These are phyloP conservation scores for Drosophila eohydei DNA, from an alignment of 2,888 invertebrate genomes.

Conservation along the genomic window DNA sequence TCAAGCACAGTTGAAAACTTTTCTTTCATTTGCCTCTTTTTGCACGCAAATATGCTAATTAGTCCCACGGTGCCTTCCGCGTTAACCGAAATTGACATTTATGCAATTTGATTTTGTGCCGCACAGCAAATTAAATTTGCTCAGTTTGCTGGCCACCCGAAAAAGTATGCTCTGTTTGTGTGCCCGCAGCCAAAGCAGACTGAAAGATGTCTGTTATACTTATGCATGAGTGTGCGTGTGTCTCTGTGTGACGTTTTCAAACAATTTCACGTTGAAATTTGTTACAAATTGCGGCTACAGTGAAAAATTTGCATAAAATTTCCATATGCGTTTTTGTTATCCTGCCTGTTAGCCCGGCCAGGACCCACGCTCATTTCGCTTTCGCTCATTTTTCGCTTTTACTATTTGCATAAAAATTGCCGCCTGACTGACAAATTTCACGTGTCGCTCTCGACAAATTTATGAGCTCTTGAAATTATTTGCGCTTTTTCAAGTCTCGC, in stretches of 20 bases:
- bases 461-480: slow-evolving; percentile 60
- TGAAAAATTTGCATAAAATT: slow-evolving; percentile 73
- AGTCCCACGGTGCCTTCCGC: slow-evolving; percentile 1
- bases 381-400: slow-evolving; percentile 47
- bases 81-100: slow-evolving; percentile 71
- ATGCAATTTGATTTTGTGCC: slow-evolving; percentile 75
- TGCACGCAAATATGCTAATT: not conserved
- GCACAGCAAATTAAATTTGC: slow-evolving; percentile 77
- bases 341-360: slow-evolving; percentile 16
- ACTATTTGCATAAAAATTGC: slow-evolving; percentile 63
- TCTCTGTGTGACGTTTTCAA: slow-evolving; percentile 50
- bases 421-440: slow-evolving; percentile 62
- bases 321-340: slow-evolving; percentile 74
- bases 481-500: slow-evolving; percentile 39
- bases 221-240: slow-evolving; percentile 7
- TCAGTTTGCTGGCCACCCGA: slow-evolving; percentile 40
- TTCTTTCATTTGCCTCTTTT: not conserved
- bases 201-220: slow-evolving; percentile 32
- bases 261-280: slow-evolving; percentile 72
- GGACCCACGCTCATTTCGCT: slow-evolving; percentile 38
- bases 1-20: not conserved
- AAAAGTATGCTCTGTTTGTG: slow-evolving; percentile 64
- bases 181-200: slow-evolving; percentile 45
- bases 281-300: slow-evolving; percentile 76
- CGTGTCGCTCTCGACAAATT: slow-evolving; percentile 46